A percentile compares a stretch with the other conserved stretches of the same genome.
Evolutionary conservation across 35 echinoderm and acorn worm genomes (phyloP).

Genomic region (Anneissia japonica): DNA sequence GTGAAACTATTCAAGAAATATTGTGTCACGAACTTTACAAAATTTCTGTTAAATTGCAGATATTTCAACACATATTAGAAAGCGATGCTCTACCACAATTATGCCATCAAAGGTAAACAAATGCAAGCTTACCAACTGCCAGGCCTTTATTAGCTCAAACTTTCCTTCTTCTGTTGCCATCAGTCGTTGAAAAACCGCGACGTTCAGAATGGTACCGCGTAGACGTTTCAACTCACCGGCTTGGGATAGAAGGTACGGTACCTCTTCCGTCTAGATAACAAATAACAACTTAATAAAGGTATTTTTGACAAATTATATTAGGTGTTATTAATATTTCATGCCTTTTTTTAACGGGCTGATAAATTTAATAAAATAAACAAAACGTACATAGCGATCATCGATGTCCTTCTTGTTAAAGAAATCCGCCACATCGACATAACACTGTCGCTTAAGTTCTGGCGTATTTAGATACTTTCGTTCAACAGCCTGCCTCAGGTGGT

Average conservation of each 20-base stretch:
- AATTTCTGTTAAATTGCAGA: no score
- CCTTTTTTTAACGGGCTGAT: no score
- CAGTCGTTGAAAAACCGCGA: slow-evolving; percentile 62
- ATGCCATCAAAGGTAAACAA: no score
- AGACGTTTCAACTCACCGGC: slow-evolving; percentile 52
- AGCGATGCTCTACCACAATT: no score
- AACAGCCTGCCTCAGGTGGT: slow-evolving; percentile 78
- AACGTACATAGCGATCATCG: slow-evolving; percentile 82
- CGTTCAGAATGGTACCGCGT: slow-evolving; percentile 56
- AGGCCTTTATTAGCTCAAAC: slow-evolving; percentile 77
- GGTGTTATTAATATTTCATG: no score
- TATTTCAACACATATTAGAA: no score
- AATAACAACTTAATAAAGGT: no score
- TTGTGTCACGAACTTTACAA: no score
- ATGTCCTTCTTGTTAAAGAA: slow-evolving; percentile 72
- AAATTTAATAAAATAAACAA: no score
- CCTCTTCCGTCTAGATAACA: slow-evolving; percentile 71
- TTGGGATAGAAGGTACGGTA: slow-evolving; percentile 55
- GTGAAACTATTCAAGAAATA: no score
- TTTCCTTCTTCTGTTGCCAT: slow-evolving; percentile 81
- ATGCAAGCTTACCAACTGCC: slow-evolving; percentile 74
- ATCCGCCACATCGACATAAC: slow-evolving; percentile 53
- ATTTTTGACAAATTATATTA: no score
- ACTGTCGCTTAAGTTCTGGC: slow-evolving; percentile 43
- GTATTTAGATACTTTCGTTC: slow-evolving; percentile 75